Conservation (phyloP, 2,888 invertebrate genomes). For the Gortyna flavago region DNA sequence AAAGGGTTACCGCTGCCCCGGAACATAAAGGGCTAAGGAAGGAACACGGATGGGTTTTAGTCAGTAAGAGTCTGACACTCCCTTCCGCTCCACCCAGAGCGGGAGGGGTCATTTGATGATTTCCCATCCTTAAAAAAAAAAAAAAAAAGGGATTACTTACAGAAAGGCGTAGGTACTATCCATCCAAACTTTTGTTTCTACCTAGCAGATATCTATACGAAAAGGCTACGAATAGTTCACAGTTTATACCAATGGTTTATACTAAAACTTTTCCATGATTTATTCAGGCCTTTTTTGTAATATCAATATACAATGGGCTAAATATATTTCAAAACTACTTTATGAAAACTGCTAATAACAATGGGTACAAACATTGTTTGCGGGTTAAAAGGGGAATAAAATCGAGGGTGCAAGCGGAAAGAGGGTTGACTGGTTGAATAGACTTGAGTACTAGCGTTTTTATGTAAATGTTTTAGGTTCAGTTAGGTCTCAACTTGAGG, state of each 20-base stretch:
- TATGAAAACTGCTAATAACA: slow-evolving; percentile 19
- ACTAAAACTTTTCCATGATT: slow-evolving; percentile 45
- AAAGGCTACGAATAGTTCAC: slow-evolving; percentile 9
- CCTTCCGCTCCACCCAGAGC: too few species aligned
- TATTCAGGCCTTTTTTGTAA: slow-evolving; percentile 49
- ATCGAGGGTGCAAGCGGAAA: slow-evolving; percentile 21
- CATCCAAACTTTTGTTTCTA: slow-evolving; percentile 3
- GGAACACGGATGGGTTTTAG: too few species aligned
- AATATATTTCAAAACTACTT: slow-evolving; percentile 35
- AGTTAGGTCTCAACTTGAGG: slow-evolving; percentile 21
- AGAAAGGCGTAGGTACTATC: slow-evolving; percentile 6
- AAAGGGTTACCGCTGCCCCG: too few species aligned
- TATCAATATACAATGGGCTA: slow-evolving; percentile 45
- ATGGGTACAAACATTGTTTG: slow-evolving; percentile 54
- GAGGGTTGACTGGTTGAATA: slow-evolving; percentile 22
- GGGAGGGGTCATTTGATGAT: too few species aligned
- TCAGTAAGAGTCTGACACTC: too few species aligned
- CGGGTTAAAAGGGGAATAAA: slow-evolving; percentile 21
- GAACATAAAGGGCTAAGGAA: too few species aligned
- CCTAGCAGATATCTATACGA: slow-evolving; percentile 23
- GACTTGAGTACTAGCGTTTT: slow-evolving; percentile 22
- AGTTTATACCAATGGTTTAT: slow-evolving; percentile 18
- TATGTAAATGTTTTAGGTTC: slow-evolving; percentile 27
- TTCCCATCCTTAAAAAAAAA: too few species aligned
- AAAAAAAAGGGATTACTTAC: too few species aligned